Conservation (phyloP, 2,797 vertebrate species). For the Peromyscus aztecus region DNA sequence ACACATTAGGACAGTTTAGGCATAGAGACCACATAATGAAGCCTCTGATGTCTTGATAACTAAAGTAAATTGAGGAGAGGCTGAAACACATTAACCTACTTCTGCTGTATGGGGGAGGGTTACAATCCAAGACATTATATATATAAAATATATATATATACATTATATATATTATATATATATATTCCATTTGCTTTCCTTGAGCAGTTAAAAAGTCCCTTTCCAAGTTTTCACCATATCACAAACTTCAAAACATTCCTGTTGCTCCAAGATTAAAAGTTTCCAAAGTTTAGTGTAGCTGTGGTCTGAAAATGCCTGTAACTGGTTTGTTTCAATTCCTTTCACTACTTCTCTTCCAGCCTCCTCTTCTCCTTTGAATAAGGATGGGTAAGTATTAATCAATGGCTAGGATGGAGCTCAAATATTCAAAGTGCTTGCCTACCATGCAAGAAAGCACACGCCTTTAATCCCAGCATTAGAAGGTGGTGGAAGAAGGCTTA, state of each 20-base stretch:
- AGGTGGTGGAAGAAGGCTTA: neutral
- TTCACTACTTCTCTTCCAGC: constrained; percentile 53
- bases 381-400: neutral
- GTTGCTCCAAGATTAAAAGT: constrained; percentile 61
- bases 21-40: neutral
- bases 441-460: neutral
- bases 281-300: constrained; percentile 60
- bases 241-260: constrained; percentile 69
- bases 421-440: neutral
- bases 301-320: constrained; percentile 62
- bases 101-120: constrained; percentile 40
- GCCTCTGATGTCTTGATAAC: constrained; percentile 23
- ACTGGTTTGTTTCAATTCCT: constrained; percentile 57
- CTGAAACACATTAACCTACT: constrained; percentile 35
- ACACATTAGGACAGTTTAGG: constrained; percentile 4
- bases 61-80: neutral
- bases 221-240: constrained; percentile 56
- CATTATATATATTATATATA: too few relatives aligned
- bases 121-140: neutral
- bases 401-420: neutral
- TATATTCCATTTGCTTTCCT: neutral
- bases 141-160: too few relatives aligned
- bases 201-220: constrained; percentile 55
- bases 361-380: constrained; percentile 45
- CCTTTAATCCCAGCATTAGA: neutral